Base-by-base conservation (phyloP, 2,797 vertebrate genomes). In the Xenopus petersii region DNA sequence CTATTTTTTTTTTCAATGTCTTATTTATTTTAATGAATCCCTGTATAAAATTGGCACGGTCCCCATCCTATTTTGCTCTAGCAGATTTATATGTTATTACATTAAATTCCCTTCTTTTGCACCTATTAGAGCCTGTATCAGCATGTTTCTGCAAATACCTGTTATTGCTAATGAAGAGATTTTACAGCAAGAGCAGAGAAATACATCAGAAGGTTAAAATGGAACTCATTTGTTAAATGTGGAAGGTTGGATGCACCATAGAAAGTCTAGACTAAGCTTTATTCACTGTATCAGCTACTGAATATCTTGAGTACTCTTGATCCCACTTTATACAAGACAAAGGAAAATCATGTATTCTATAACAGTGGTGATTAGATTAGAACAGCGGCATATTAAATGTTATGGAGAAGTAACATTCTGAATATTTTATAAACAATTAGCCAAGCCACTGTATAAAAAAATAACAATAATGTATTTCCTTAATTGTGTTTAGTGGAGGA, bases 81-180 rank as follows among this genome's bases (percentile, higher is more conserved):
- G 64, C 48, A 77, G 75, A 77, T 77, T 77, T 73, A 73, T 77
- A 72, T 73, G 64, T 73, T 77, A 68, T 77, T 77, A 77, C 72
- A 72, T 73, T 77, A 73, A 72, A 77, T 77, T 77, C 49, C 67
- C 36, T 73, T 73, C 64, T 77, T 67, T 55, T 10, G 58, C 59
- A 67, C 70, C 64, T 54, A 71, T 77, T 67, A 77, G 59, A 72
- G 75, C 21, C 75, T 77, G 70, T 72, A 77, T 77, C 75, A 77
- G 75, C 75, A 77, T 77, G 70, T 77, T 77, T 73, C 64, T 72
- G 75, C 70, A 77, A 77, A 77, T 77, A 77, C 75, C 70, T 73
- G 70, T 73, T 77, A 77, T 77, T 67, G 70, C 70, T 77, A 77
- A 77, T 77, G 70, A 77, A 77, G 59, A 77, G 70, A 16, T 77